Conservation (phyloP, 2,797 vertebrate genomes). For the Pygocentrus nattereri region DNA sequence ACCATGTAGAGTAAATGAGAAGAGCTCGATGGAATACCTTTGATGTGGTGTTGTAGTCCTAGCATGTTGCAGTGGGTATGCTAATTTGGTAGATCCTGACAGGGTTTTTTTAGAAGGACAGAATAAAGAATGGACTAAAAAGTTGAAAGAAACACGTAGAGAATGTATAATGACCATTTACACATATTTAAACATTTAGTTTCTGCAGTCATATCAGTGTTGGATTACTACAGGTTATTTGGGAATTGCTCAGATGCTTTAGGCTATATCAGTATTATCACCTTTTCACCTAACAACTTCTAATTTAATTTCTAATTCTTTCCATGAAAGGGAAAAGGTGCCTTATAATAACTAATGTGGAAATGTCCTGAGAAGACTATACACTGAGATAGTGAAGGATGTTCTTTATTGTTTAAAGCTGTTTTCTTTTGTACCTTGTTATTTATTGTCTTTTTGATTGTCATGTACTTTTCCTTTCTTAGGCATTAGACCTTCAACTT, state of each 20-base stretch:
- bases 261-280: constrained; percentile 22
- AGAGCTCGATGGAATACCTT: neutral
- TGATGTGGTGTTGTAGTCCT: constrained; percentile 9
- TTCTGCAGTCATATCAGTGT: constrained; percentile 52
- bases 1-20: neutral
- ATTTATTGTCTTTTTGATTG: constrained; percentile 18
- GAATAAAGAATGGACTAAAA: neutral
- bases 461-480: neutral
- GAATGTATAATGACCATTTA: constrained; percentile 2
- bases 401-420: constrained; percentile 2
- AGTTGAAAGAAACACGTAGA: neutral
- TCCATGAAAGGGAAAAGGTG: constrained; percentile 72
- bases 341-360: constrained; percentile 70
- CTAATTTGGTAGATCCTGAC: neutral
- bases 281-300: neutral
- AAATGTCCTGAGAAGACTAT: constrained; percentile 60
- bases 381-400: constrained; percentile 22
- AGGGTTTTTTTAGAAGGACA: neutral
- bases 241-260: constrained; percentile 1
- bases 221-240: constrained; percentile 23
- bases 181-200: constrained; percentile 39
- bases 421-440: constrained; percentile 3
- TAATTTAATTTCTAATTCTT: constrained; percentile 47
- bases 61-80: neutral
- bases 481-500: neutral